Conservation (phyloP, 2,113 vertebrate species). For the Colinus virginianus region DNA sequence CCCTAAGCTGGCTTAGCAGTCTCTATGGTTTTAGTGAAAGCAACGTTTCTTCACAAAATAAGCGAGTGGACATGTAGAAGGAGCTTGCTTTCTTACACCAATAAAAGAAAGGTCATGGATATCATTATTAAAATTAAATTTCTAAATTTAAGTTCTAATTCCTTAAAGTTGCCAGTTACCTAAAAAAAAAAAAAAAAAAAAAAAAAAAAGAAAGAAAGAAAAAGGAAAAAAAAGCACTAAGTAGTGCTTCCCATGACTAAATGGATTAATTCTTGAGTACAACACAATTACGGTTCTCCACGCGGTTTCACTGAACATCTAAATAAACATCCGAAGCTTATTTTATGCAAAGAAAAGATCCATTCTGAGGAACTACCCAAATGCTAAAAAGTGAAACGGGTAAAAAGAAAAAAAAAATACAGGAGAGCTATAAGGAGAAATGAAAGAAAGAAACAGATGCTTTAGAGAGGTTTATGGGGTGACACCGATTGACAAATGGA, state of each 20-base stretch:
- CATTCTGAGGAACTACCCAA: constrained; percentile 76
- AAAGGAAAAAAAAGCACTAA: constrained; percentile 59
- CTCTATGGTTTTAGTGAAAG: background rate
- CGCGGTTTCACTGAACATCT: constrained; percentile 78
- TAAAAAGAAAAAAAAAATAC: constrained; percentile 22
- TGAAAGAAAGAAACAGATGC: constrained; percentile 62
- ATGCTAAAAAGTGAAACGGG: constrained; percentile 73
- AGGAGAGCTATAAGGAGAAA: constrained; percentile 28
- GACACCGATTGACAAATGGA: constrained; percentile 64
- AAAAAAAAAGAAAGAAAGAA: constrained; percentile 45
- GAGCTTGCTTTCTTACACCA: background rate
- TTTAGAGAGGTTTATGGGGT: constrained; percentile 64
- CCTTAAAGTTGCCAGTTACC: constrained; percentile 62
- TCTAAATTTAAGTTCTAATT: constrained; percentile 30
- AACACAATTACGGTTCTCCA: constrained; percentile 81
- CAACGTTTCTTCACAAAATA: background rate
- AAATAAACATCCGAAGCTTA: constrained; percentile 84
- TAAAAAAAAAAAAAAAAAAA: constrained; percentile 20
- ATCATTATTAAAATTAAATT: constrained; percentile 44
- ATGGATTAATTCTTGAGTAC: constrained; percentile 85
- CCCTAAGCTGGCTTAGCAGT: constrained; percentile 30
- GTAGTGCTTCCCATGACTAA: constrained; percentile 86
- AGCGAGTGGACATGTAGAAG: background rate
- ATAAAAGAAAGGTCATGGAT: background rate
- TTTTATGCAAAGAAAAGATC: constrained; percentile 77